Conservation (phyloP, 2,888 invertebrate genomes). For the Cheilosia vulpina region DNA sequence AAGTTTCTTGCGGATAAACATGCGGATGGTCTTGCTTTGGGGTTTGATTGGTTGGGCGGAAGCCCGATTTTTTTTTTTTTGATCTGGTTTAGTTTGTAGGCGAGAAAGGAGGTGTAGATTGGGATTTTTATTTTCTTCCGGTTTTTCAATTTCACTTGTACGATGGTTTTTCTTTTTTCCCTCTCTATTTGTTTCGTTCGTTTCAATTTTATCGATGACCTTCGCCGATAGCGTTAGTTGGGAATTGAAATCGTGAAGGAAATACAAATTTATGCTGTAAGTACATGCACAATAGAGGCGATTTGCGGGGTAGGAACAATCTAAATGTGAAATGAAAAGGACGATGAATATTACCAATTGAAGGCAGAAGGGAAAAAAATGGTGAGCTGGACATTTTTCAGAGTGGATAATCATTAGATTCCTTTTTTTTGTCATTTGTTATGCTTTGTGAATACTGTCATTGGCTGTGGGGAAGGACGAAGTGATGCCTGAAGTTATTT, state of each 20-base stretch:
- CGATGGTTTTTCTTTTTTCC: constrained; percentile 6
- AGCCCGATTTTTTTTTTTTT: constrained; percentile 13
- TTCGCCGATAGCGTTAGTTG: constrained; percentile 61
- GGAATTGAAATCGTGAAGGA: constrained; percentile 69
- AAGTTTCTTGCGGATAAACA: constrained; percentile 65
- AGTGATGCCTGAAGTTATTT: constrained; percentile 29
- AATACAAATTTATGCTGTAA: constrained; percentile 60
- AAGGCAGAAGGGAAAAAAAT: constrained; percentile 20
- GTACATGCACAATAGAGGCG: constrained; percentile 6
- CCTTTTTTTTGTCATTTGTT: constrained; percentile 51
- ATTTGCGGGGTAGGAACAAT: constrained; percentile 22
- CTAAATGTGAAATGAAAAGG: constrained; percentile 51
- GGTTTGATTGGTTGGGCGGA: constrained; percentile 48
- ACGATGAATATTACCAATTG: constrained; percentile 43
- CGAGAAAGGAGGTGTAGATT: constrained; percentile 50
- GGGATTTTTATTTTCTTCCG: constrained; percentile 51
- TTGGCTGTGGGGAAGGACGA: background rate
- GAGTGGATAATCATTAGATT: constrained; percentile 62
- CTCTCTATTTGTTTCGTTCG: constrained; percentile 47
- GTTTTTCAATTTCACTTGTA: constrained; percentile 42
- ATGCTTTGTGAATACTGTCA: constrained; percentile 7
- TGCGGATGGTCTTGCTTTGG: constrained; percentile 28
- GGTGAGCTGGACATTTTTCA: constrained; percentile 48
- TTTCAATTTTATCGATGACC: constrained; percentile 67
- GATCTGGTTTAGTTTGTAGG: constrained; percentile 16